These are phyloP conservation scores for Noctua janthe DNA, from an alignment of 2,888 invertebrate species.

Conservation along the genomic window DNA sequence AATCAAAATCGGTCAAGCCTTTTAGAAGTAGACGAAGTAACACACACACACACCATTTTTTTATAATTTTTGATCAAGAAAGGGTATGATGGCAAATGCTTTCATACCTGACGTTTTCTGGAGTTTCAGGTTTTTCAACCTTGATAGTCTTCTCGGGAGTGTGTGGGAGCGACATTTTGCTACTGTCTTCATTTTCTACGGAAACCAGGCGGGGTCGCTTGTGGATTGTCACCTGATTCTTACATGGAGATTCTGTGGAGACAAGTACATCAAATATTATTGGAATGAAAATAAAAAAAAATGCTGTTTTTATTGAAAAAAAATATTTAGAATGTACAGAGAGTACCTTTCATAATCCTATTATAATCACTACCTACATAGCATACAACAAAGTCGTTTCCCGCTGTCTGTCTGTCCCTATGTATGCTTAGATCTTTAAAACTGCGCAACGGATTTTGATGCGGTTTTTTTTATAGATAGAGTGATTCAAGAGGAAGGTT, in stretches of 20 bases:
- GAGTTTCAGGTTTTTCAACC: conserved; percentile 69
- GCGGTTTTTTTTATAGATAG: too few species aligned
- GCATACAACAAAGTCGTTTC: too few species aligned
- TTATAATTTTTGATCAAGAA: too few species aligned
- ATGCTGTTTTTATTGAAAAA: too few species aligned
- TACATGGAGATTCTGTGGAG: conserved; percentile 61
- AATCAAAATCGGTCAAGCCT: neutral
- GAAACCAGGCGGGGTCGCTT: conserved; percentile 73
- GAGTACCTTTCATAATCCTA: too few species aligned
- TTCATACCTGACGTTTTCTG: conserved; percentile 65
- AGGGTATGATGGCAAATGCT: neutral
- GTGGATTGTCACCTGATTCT: conserved; percentile 75
- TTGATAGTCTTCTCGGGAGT: conserved; percentile 66
- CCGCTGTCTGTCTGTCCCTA: too few species aligned
- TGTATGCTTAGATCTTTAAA: too few species aligned
- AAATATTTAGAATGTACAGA: too few species aligned
- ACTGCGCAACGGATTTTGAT: too few species aligned
- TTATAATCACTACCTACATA: too few species aligned
- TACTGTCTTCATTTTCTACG: conserved; percentile 28
- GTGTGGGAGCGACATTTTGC: conserved; percentile 14
- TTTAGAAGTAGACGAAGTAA: neutral
- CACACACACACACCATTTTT: neutral
- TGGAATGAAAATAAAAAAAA: neutral
- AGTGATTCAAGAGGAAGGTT: too few species aligned
- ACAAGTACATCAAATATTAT: neutral